Conservation (phyloP, 2,797 vertebrate genomes). For the Chelonia mydas region DNA sequence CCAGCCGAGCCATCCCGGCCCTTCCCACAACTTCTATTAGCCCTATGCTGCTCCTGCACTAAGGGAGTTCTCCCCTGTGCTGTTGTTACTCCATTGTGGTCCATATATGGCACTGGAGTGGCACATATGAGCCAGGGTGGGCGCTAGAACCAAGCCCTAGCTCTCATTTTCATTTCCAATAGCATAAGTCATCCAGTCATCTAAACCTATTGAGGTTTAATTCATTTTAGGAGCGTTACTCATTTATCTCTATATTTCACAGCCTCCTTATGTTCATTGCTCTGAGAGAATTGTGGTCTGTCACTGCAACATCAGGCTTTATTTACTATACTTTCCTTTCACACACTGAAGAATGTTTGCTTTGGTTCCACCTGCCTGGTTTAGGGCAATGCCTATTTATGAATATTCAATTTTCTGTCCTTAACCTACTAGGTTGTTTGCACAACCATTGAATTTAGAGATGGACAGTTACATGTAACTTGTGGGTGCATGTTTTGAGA, state of each 20-base stretch:
- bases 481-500: not conserved
- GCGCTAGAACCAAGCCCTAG: not conserved
- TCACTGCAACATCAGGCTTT: not conserved
- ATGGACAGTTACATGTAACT: not conserved
- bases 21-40: not conserved
- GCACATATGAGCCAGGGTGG: not conserved
- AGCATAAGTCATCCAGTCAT: not conserved
- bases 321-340: not conserved
- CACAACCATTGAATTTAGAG: not conserved
- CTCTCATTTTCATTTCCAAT: not conserved
- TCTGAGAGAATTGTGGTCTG: not conserved
- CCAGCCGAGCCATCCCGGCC: not conserved
- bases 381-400: not conserved
- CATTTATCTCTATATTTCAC: not conserved
- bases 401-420: not conserved
- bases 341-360: not conserved
- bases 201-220: not conserved
- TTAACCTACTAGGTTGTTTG: not conserved
- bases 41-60: not conserved
- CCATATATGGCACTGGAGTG: not conserved
- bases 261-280: not conserved
- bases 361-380: rapidly evolving
- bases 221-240: not conserved
- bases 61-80: not conserved
- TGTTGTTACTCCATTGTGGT: not conserved